Conservation (phyloP, 2,113 vertebrate genomes). For the Silurus meridionalis region DNA sequence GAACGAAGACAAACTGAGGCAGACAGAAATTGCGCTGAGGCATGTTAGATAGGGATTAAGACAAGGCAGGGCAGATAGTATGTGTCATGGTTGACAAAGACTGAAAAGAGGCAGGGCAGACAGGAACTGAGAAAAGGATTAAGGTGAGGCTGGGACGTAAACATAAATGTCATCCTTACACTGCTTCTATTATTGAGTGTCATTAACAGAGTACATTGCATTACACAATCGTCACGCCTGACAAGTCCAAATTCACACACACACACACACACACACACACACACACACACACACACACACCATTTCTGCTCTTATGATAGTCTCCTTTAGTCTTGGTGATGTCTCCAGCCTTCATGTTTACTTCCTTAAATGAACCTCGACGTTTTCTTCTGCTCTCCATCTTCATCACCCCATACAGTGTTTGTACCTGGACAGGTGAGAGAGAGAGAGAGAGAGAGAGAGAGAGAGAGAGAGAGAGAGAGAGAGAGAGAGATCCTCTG, state of each 20-base stretch:
- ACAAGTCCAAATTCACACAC: neutral
- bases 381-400: neutral
- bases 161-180: too few species aligned
- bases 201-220: neutral
- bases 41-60: neutral
- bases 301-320: neutral
- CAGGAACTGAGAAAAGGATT: too few species aligned
- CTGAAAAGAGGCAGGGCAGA: neutral
- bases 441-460: neutral
- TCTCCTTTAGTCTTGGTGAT: neutral
- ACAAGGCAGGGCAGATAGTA: neutral
- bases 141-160: too few species aligned
- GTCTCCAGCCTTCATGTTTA: neutral
- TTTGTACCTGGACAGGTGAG: neutral
- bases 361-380: neutral
- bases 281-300: neutral
- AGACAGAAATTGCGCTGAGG: neutral
- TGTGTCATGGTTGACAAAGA: too few species aligned
- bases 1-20: neutral
- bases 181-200: neutral
- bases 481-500: neutral
- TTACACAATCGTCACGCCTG: neutral
- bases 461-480: neutral
- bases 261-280: neutral
- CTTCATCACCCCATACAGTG: neutral